phyloP scores from a whole-genome alignment of 2,797 vertebrate species.

The Eospalax fontanierii region DNA sequence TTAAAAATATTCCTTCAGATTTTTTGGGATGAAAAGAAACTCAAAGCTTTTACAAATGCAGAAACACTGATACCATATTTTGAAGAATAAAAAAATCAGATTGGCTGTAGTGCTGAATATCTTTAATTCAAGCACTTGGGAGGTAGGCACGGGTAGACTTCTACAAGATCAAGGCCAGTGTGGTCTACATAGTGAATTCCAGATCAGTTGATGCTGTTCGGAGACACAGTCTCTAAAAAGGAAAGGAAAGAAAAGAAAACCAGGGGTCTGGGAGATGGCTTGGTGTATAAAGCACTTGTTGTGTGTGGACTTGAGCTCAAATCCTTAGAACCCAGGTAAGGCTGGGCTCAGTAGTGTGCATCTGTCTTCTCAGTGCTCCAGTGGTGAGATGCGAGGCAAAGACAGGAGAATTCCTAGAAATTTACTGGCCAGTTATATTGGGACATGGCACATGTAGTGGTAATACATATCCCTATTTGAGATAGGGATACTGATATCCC shows the following conservation, averaged over 20 bases:
- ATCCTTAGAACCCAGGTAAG: neutral
- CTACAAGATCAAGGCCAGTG: too few species aligned
- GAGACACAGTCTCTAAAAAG: too few species aligned
- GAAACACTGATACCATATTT: neutral
- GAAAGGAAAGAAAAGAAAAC: neutral
- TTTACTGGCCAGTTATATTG: neutral
- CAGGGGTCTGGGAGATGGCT: neutral
- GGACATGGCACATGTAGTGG: neutral
- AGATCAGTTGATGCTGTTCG: too few species aligned
- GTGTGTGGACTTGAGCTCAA: neutral
- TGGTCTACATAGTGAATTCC: too few species aligned
- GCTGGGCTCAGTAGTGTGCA: too few species aligned
- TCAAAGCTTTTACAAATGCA: neutral
- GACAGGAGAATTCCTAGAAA: neutral
- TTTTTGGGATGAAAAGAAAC: neutral
- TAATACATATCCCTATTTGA: too few species aligned
- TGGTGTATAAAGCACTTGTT: neutral
- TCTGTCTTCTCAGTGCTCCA: neutral
- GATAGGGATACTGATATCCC: too few species aligned
- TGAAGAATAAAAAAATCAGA: neutral
- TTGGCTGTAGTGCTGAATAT: too few species aligned
- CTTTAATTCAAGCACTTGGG: too few species aligned
- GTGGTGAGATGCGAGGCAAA: neutral
- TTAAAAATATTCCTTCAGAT: constrained; percentile 29
- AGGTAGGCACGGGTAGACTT: too few species aligned